These are phyloP conservation scores for Pithys albifrons DNA, from an alignment of 2,113 vertebrate genomes.

Conservation along the genomic window DNA sequence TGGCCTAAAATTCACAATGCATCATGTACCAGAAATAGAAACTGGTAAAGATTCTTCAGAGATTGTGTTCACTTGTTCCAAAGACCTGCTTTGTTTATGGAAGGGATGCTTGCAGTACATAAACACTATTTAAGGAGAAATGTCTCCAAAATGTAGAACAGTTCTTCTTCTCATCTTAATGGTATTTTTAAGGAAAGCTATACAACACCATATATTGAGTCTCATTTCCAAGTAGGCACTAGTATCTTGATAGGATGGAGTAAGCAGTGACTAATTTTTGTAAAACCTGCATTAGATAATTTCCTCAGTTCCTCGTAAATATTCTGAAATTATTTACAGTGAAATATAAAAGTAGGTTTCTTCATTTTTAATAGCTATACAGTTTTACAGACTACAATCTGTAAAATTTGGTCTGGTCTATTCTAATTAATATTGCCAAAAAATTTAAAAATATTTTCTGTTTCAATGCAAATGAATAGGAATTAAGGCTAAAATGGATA, in stretches of 20 bases:
- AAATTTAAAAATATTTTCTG: background rate
- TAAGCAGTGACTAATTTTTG: background rate
- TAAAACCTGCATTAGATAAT: background rate
- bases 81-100: conserved; percentile 67
- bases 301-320: background rate
- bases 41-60: conserved; percentile 70
- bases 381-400: background rate
- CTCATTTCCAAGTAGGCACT: background rate
- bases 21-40: conserved; percentile 63
- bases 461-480: background rate
- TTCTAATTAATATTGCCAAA: background rate
- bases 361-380: background rate
- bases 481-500: background rate
- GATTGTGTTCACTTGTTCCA: conserved; percentile 67
- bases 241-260: background rate
- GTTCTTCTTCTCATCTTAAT: conserved; percentile 42
- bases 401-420: background rate
- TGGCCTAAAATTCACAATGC: conserved; percentile 54
- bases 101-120: conserved; percentile 61
- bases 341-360: background rate
- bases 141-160: conserved; percentile 48
- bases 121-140: conserved; percentile 67
- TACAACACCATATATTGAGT: background rate
- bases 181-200: conserved; percentile 34
- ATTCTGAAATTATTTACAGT: background rate